Base-by-base conservation (phyloP, 2,888 invertebrate species). In the Mesorhabditis spiculigera region DNA sequence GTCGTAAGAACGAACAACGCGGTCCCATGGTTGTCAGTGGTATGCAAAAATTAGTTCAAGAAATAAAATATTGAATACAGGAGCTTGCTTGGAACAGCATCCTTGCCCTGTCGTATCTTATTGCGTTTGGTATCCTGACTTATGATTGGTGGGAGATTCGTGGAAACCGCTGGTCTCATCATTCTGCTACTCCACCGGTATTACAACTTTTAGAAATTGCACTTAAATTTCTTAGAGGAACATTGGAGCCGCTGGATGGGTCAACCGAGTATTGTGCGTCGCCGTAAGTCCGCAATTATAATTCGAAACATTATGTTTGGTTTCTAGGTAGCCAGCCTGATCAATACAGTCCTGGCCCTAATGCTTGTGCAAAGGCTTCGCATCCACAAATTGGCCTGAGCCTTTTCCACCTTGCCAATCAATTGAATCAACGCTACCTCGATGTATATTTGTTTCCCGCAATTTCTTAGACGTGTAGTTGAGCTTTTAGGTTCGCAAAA, bases 1-100 rank as follows among this genome's bases (percentile, higher is more conserved):
- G 58, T 50, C 58, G 58, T 50, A 13, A 10, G 58, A 10, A 50
- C 58, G 58, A 50, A 50, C 58, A 50, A 50, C 58, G 58, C 58
- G 58, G 58, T 50, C 10, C 58, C 58, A 13, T 50, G 58, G 58
- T n/a, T 50, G 10, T 13, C 58, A 13, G 58, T 50, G 58, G 58
- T 50, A n/a, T 10, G 58, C 10, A 50, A n/a, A n/a, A 50, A 13
- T 50, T 50, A 50, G n/a, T 50, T 10, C 58, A 50, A 50, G n/a
- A 50, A 10, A 50, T 13, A 50, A 50, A 50, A 50, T n/a, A 50
- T 50, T 50, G 28, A 28, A 28, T 28, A 28, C 58, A 50, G 58
- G 58, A 50, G n/a, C 8, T 50, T 10, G n/a, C n/a, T 13, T 50
- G 58, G 58, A 50, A 50, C n/a, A n/a, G 58, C n/a, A 13, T 50